Evolutionary conservation across 2,797 vertebrate genomes (phyloP).

Genomic region (Mionectes olivaceus): DNA sequence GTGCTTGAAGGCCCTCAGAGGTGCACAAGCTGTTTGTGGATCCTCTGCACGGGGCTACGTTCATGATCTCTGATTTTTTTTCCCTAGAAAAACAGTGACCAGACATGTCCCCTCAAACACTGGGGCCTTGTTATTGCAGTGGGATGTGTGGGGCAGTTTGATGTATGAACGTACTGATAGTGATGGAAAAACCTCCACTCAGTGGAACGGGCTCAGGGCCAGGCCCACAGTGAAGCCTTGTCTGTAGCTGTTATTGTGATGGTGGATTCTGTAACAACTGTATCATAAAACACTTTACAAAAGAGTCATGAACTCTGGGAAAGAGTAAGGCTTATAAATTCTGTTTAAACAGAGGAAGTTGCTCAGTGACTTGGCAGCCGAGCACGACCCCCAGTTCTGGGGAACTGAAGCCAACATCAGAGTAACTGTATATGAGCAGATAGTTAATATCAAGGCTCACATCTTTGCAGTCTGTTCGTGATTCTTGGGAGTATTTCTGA

Average conservation of each 20-base stretch:
- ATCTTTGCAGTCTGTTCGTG: constrained; percentile 47
- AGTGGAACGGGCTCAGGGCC: constrained; percentile 7
- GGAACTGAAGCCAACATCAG: constrained; percentile 51
- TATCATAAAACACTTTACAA: constrained; percentile 69
- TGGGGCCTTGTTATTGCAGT: background rate
- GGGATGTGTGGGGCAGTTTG: background rate
- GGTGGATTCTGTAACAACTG: constrained; percentile 60
- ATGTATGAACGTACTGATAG: background rate
- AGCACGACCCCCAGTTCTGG: constrained; percentile 13
- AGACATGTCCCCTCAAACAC: background rate
- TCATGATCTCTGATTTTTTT: background rate
- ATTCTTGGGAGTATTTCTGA: background rate
- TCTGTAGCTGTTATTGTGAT: constrained; percentile 38
- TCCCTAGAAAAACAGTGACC: background rate
- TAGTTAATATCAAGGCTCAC: constrained; percentile 44
- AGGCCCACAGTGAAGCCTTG: constrained; percentile 45
- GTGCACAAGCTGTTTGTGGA: background rate
- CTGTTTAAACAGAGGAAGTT: constrained; percentile 67
- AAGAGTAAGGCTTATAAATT: constrained; percentile 36
- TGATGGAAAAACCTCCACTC: background rate
- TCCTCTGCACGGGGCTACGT: background rate
- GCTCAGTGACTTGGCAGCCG: constrained; percentile 64
- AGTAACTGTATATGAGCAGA: constrained; percentile 37
- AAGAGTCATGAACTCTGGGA: constrained; percentile 56
- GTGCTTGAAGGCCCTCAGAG: background rate